These are phyloP conservation scores for Idaea straminata DNA, from an alignment of 2,888 invertebrate species.

Conservation along the genomic window DNA sequence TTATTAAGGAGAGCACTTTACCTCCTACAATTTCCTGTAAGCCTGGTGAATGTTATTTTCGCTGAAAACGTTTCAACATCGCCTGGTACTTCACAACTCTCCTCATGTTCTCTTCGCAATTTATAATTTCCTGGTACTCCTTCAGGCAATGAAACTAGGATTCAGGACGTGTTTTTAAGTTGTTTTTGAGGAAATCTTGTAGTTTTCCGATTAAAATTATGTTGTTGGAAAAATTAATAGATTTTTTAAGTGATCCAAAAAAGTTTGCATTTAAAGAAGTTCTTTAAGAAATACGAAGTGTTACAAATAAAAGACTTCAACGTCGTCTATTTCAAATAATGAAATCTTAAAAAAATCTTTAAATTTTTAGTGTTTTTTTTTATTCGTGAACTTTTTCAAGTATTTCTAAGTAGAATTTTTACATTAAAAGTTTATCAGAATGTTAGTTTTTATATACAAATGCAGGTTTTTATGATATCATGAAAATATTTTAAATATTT, in stretches of 20 bases:
- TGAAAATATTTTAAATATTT: too few species aligned
- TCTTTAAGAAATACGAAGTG: background rate
- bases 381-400: background rate
- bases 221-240: background rate
- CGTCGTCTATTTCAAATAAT: slow-evolving; percentile 34
- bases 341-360: slow-evolving; percentile 15
- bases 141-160: background rate
- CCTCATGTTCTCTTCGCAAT: slow-evolving; percentile 3
- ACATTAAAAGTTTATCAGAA: too few species aligned
- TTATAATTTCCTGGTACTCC: slow-evolving; percentile 3
- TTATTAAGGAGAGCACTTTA: background rate
- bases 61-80: background rate
- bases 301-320: slow-evolving; percentile 55
- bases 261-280: background rate
- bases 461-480: too few species aligned
- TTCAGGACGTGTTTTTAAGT: background rate
- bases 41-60: slow-evolving; percentile 2
- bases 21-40: slow-evolving; percentile 1
- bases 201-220: too few species aligned
- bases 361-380: background rate
- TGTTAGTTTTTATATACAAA: too few species aligned
- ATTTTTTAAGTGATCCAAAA: background rate
- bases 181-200: background rate
- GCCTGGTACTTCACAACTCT: slow-evolving; percentile 3
- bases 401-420: too few species aligned